Evolutionary conservation across 2,797 vertebrate genomes (phyloP).

Genomic region (Leucoraja ocellata): DNA sequence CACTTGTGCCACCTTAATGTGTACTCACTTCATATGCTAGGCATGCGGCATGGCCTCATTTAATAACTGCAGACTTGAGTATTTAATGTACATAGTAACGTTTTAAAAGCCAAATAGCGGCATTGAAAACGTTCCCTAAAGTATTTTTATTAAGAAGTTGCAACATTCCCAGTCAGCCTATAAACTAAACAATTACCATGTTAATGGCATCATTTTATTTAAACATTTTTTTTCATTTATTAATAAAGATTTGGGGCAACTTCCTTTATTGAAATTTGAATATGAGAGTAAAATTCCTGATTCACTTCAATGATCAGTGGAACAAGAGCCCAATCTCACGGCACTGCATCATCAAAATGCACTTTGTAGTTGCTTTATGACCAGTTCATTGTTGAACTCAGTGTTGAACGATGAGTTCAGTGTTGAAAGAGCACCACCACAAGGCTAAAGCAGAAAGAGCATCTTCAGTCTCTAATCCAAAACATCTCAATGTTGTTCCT

Average conservation of each 20-base stretch:
- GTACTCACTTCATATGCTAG: background rate
- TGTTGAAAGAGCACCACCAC: conserved; percentile 21
- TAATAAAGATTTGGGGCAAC: conserved; percentile 19
- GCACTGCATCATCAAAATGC: background rate
- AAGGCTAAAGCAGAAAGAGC: background rate
- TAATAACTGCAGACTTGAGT: background rate
- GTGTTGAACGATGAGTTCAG: background rate
- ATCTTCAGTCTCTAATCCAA: background rate
- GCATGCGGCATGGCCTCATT: background rate
- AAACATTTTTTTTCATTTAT: background rate
- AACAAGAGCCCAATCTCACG: background rate
- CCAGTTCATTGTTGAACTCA: background rate
- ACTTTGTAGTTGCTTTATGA: background rate
- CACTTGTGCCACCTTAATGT: too few relatives aligned
- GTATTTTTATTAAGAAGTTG: background rate
- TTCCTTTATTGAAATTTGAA: conserved; percentile 28
- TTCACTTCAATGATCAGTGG: background rate
- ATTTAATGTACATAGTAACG: background rate
- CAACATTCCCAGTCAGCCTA: background rate
- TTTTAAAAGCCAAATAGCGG: background rate
- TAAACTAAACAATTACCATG: background rate
- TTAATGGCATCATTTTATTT: conserved; percentile 20
- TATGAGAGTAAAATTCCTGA: conserved; percentile 3
- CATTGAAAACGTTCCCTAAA: background rate
- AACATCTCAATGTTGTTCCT: too few relatives aligned